Conservation (phyloP, 2,888 invertebrate genomes). For the Acanthococcus lagerstroemiae region DNA sequence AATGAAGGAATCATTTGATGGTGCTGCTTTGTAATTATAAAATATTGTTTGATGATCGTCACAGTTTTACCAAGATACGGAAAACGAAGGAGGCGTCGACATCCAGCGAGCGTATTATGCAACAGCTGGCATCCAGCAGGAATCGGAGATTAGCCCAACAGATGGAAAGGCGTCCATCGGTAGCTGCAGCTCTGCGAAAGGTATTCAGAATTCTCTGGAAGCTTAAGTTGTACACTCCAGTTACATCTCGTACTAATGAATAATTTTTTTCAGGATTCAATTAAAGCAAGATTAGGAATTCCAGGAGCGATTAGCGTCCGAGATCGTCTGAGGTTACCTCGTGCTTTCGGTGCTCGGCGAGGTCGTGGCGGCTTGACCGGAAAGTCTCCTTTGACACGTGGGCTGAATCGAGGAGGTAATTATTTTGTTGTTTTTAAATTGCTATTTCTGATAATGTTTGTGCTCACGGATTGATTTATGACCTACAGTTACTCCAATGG, state of each 20-base stretch:
- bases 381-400: slow-evolving; percentile 17
- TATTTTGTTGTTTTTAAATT: not conserved
- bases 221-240: too few relatives aligned
- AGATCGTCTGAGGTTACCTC: slow-evolving; percentile 18
- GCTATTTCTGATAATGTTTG: not conserved
- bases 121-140: slow-evolving; percentile 21
- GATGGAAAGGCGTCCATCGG: slow-evolving; percentile 24
- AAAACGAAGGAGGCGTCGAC: slow-evolving; percentile 12
- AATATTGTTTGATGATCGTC: slow-evolving; percentile 1
- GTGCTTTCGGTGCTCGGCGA: slow-evolving; percentile 19
- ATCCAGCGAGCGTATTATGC: slow-evolving; percentile 17
- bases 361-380: slow-evolving; percentile 14
- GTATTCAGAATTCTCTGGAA: not conserved
- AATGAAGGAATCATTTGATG: not conserved
- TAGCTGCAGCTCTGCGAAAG: slow-evolving; percentile 12
- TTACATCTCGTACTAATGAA: not conserved
- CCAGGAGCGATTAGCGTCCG: slow-evolving; percentile 20
- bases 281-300: slow-evolving; percentile 15
- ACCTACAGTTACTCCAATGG: not conserved
- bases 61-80: slow-evolving; percentile 21
- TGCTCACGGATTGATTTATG: not conserved
- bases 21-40: slow-evolving; percentile 1
- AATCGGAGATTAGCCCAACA: slow-evolving; percentile 17
- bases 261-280: slow-evolving; percentile 16
- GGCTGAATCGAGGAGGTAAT: slow-evolving; percentile 3